phyloP scores from a whole-genome alignment of 2,888 invertebrate genomes.

The Electrophaes corylata region DNA sequence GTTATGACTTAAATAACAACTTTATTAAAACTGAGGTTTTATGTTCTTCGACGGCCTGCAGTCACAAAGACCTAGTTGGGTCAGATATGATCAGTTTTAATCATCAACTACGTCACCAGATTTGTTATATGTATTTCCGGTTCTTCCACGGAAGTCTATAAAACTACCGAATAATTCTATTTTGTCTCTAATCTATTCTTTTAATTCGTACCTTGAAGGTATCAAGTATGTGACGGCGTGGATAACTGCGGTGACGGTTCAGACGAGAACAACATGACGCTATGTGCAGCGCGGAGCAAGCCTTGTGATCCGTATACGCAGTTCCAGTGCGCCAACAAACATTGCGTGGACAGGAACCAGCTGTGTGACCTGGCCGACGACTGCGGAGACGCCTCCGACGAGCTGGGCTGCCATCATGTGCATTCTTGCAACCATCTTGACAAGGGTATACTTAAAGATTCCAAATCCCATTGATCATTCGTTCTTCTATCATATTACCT shows the following conservation, averaged over 20 bases:
- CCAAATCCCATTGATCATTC: neutral
- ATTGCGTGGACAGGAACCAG: slow-evolving; percentile 90
- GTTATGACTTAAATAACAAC: too few species aligned
- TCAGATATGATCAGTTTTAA: too few species aligned
- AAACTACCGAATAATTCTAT: too few species aligned
- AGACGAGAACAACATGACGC: slow-evolving; percentile 97
- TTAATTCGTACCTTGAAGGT: slow-evolving; percentile 60
- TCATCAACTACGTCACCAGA: too few species aligned
- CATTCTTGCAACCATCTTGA: slow-evolving; percentile 80
- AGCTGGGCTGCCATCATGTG: slow-evolving; percentile 92
- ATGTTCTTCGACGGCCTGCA: too few species aligned
- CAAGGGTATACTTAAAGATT: slow-evolving; percentile 51
- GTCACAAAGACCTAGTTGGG: too few species aligned
- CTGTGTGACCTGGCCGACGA: slow-evolving; percentile 96
- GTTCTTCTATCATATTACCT: neutral
- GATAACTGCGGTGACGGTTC: slow-evolving; percentile 98
- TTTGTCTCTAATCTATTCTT: neutral
- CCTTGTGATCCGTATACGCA: slow-evolving; percentile 91
- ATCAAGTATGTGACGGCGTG: slow-evolving; percentile 95
- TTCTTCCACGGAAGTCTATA: too few species aligned
- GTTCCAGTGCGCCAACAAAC: slow-evolving; percentile 94
- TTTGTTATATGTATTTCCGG: too few species aligned
- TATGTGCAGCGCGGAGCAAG: slow-evolving; percentile 90
- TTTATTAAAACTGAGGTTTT: too few species aligned
- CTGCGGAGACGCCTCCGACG: slow-evolving; percentile 95